Evolutionary conservation across 2,888 invertebrate species (phyloP).

Genomic region (Acleris emargana): DNA sequence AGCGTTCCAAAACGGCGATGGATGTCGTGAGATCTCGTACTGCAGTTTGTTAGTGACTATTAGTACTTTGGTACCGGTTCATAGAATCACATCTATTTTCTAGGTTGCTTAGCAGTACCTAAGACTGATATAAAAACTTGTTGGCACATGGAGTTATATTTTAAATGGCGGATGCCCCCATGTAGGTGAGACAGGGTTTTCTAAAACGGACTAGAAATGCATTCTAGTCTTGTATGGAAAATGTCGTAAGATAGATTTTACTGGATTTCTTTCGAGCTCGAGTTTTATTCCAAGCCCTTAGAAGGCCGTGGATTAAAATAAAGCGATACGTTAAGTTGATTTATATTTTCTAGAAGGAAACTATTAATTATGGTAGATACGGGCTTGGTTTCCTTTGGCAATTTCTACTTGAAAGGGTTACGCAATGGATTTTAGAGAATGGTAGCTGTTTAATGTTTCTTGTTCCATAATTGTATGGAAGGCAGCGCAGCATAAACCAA

Average conservation of each 20-base stretch:
- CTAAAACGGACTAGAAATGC: constrained; percentile 68
- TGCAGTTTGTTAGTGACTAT: neutral
- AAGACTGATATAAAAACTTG: constrained; percentile 66
- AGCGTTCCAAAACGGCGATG: constrained; percentile 44
- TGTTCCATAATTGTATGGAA: neutral
- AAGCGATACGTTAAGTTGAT: constrained; percentile 14
- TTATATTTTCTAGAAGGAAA: constrained; percentile 28
- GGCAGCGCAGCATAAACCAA: neutral
- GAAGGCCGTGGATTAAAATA: constrained; percentile 24
- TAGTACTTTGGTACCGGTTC: constrained; percentile 51
- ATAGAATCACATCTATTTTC: constrained; percentile 70
- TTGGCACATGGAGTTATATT: constrained; percentile 63
- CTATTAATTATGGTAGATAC: constrained; percentile 24
- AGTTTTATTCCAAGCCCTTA: constrained; percentile 30
- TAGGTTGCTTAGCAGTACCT: constrained; percentile 69
- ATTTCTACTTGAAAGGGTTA: constrained; percentile 27
- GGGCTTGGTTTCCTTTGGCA: constrained; percentile 21
- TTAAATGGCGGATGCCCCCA: constrained; percentile 70
- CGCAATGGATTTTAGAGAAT: constrained; percentile 7
- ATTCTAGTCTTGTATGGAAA: constrained; percentile 48
- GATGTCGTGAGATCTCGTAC: neutral
- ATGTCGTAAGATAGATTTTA: constrained; percentile 41
- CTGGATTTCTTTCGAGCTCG: constrained; percentile 34
- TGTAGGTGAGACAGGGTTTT: constrained; percentile 65
- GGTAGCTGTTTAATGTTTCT: neutral